Evolutionary conservation across 2,797 vertebrate species (phyloP), one percentile per base, ranked within the genome.

Genomic region (Phoebastria nigripes): DNA sequence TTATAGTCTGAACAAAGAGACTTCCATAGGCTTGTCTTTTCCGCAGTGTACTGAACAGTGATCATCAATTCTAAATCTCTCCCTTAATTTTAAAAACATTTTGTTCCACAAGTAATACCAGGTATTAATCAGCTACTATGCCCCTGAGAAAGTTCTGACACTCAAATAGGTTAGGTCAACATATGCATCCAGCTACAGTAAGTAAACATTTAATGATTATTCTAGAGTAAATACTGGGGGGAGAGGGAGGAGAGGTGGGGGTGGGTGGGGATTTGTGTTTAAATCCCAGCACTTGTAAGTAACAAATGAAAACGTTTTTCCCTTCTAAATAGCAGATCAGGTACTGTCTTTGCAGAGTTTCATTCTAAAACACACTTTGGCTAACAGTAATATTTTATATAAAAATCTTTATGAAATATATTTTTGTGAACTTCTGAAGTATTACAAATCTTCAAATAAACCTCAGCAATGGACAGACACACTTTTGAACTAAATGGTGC

Each of bases 261-360:
- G 18, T 5, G 11, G 29, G 5, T 41, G 8, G 9, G n/a, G 33
- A 74, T 59, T 69, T 93, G 33, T 44, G 13, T 56, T 72, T 69
- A 24, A 62, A 77, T 62, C 39, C 6, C 31, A 51, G 8, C 2
- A 61, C 2, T 37, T 89, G 8, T 58, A 37, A 0, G 0, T 11
- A 73, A 58, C 8, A 51, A 67, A 71, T 28, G 2, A 78, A 83
- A 85, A 52, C 4, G 33, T 4, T 69, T 62, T 65, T 61, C 3
- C 14, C 16, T 28, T 73, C 35, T 37, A 78, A 83, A 84, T 33
- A 66, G 2, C 3, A 49, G 12, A 71, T 13, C 5, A 5, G 3
- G 4, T 39, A 31, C 13, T 69, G 21, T 29, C 31, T 77, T 67
- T 80, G 56, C 37, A 49, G 37, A 39, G 7, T 44, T 85, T 44